Base-by-base conservation (phyloP, 1,140 invertebrate species). In the Drosophila pachea region DNA sequence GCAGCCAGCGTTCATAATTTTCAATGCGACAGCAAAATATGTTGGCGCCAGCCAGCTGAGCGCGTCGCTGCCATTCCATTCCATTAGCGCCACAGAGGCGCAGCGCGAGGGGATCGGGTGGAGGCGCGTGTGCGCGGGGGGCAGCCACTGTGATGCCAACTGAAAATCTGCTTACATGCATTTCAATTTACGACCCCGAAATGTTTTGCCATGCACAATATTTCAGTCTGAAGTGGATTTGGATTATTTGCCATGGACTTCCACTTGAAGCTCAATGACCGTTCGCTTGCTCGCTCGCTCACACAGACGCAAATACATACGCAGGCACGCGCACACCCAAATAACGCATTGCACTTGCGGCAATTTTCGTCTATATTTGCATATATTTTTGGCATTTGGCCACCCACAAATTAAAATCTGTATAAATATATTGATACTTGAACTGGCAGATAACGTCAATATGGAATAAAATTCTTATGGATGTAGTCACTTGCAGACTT, bases 1-100 rank as follows among this genome's bases (percentile, higher is more conserved):
- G 42, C 68, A 73, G 73, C 54, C 63, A 76, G 55, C 72, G 69
- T 70, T 86, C 79, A 84, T 86, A 84, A 76, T 81, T 86, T 86
- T 81, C 49, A 76, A 67, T 84, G 81, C 75, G 73, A 76, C 76
- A 78, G 79, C 76, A 61, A 84, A 84, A 86, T 67, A 86, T 86
- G 81, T 86, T 84, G 81, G 81, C 81, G 81, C 81, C 79, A 86
- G 31, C 55, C 49, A 60, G 56, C 43, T 47, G 54, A 58, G 35
- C 12, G 61, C 62, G 54, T 66, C 62, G 62, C 42, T 36, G 36
- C 45, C 72, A n/a, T n/a, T n/a, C n/a, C n/a, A n/a, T 76, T 76
- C 76, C 74, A 78, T 77, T 78, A 77, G 59, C 69, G 53, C 69
- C 47, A 16, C 40, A 43, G 53, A 12, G 54, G 9, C 29, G 5